Percentiles rank a stretch among this genome's conserved stretches.
Conservation (phyloP, 1,140 invertebrate genomes). For the Danaus plexippus region DNA sequence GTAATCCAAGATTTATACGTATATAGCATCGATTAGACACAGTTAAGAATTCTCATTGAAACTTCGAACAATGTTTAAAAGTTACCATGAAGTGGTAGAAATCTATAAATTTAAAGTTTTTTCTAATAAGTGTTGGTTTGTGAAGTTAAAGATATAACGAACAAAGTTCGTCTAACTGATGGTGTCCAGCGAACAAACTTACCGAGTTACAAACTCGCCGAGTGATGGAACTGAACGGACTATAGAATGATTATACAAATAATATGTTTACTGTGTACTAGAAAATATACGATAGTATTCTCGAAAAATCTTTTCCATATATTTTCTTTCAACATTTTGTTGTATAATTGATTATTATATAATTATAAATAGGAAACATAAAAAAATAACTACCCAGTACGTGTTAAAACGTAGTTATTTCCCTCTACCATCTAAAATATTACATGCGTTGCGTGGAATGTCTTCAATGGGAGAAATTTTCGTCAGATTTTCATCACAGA, state of each 20-base stretch:
- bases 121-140: conserved; percentile 27
- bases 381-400: too few species aligned
- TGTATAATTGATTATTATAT: too few species aligned
- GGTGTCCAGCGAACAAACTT: conserved; percentile 27
- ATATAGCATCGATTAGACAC: too few species aligned
- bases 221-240: conserved; percentile 20
- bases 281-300: too few species aligned
- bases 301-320: too few species aligned
- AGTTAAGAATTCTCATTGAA: too few species aligned
- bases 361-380: too few species aligned
- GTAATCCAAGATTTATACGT: too few species aligned
- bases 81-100: background rate
- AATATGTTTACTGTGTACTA: background rate
- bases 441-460: conserved; percentile 6
- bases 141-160: conserved; percentile 24
- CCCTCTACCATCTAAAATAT: background rate
- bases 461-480: conserved; percentile 9
- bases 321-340: too few species aligned
- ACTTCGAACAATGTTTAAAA: too few species aligned
- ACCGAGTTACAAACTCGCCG: conserved; percentile 34
- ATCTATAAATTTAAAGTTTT: conserved; percentile 35
- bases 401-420: background rate
- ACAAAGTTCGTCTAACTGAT: conserved; percentile 27
- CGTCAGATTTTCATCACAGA: conserved; percentile 18
- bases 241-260: conserved; percentile 9